Conservation (phyloP, 2,113 vertebrate genomes). For the Mirounga angustirostris region DNA sequence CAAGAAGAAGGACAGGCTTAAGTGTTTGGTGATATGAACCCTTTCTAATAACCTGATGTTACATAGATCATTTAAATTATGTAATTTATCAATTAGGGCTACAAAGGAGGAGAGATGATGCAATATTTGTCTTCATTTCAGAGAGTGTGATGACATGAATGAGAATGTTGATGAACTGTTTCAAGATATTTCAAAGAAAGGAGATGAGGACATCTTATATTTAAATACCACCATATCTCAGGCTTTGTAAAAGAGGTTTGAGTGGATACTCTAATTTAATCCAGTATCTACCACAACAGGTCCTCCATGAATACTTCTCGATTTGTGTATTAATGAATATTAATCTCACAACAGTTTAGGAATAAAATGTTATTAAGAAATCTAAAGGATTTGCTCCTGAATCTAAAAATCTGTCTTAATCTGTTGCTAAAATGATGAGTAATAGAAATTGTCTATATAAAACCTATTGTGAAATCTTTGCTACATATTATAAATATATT, state of each 20-base stretch:
- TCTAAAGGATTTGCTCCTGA: neutral
- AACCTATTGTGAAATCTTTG: neutral
- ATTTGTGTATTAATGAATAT: neutral
- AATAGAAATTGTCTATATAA: neutral
- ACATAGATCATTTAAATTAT: constrained; percentile 70
- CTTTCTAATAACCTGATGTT: constrained; percentile 57
- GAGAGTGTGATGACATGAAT: constrained; percentile 19
- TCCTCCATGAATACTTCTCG: neutral
- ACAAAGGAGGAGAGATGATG: constrained; percentile 44
- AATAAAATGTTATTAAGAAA: neutral
- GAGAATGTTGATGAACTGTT: constrained; percentile 46
- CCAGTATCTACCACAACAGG: neutral
- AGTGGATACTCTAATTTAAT: neutral
- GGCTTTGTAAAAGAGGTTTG: neutral
- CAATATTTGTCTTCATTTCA: constrained; percentile 74
- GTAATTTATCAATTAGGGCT: constrained; percentile 69
- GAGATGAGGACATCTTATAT: neutral
- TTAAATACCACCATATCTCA: neutral
- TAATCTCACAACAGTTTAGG: neutral
- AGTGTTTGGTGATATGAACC: constrained; percentile 27
- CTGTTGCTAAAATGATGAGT: constrained; percentile 1
- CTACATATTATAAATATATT: neutral
- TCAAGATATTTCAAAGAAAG: neutral
- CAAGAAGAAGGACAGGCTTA: constrained; percentile 49
- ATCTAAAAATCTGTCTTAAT: neutral